A percentile compares a stretch with the other conserved stretches of the same genome.
These are phyloP conservation scores for Odocoileus hemionus DNA, from an alignment of 2,113 vertebrate species.

Conservation along the genomic window DNA sequence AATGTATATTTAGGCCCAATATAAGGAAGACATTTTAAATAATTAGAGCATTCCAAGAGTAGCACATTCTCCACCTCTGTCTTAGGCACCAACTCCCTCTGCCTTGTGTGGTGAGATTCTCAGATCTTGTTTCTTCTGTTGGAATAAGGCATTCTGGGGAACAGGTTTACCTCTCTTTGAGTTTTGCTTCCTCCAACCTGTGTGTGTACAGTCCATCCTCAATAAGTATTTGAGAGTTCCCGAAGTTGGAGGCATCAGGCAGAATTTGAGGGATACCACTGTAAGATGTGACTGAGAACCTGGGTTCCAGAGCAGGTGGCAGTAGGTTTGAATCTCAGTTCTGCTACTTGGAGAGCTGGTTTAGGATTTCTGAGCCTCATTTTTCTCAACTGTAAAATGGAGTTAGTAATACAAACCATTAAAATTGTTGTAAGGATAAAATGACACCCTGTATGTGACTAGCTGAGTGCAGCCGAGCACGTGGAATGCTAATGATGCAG, in stretches of 20 bases:
- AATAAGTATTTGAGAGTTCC: neutral
- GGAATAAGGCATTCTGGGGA: neutral
- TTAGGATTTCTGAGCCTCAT: neutral
- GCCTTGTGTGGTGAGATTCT: neutral
- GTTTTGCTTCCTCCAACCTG: neutral
- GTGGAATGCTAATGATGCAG: neutral
- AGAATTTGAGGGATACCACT: neutral
- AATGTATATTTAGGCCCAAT: neutral
- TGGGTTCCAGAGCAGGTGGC: neutral
- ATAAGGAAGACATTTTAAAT: neutral
- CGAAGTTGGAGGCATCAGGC: fast-evolving
- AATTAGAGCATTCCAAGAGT: neutral
- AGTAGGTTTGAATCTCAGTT: neutral
- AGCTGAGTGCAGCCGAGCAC: neutral
- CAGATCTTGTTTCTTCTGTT: neutral
- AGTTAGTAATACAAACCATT: neutral
- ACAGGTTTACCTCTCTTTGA: neutral
- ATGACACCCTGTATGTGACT: neutral
- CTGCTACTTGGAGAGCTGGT: neutral
- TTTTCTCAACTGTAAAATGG: neutral
- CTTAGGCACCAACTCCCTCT: neutral
- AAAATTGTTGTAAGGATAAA: neutral
- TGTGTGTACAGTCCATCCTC: neutral
- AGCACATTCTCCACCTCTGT: neutral
- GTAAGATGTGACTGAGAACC: neutral